Percentiles rank a stretch among this genome's conserved stretches.
phyloP scores from a whole-genome alignment of 2,888 invertebrate genomes.

The Dilophus febrilis region DNA sequence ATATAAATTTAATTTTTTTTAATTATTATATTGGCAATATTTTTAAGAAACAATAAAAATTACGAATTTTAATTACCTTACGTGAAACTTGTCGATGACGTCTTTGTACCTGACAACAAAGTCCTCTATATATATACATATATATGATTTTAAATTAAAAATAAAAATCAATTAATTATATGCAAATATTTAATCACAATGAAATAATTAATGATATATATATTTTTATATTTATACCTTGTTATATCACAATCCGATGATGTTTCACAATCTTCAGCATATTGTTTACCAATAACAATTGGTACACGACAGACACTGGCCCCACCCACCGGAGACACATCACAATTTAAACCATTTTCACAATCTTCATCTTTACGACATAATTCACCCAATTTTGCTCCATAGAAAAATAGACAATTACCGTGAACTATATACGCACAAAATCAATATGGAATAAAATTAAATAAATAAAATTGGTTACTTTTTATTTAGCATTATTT shows the following conservation, averaged over 20 bases:
- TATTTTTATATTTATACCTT: constrained; percentile 14
- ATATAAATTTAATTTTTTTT: too few species aligned
- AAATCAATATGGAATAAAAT: too few species aligned
- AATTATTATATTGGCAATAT: too few species aligned
- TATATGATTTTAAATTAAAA: not conserved
- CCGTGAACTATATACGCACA: too few species aligned
- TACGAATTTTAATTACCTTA: constrained; percentile 46
- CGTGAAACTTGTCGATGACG: constrained; percentile 70
- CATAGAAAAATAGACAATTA: constrained; percentile 49
- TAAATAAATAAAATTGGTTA: too few species aligned
- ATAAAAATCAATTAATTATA: constrained; percentile 2
- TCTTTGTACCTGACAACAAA: constrained; percentile 75
- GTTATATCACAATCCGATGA: constrained; percentile 75
- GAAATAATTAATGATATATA: not conserved
- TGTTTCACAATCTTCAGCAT: constrained; percentile 66
- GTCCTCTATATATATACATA: constrained; percentile 40
- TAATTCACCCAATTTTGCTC: constrained; percentile 63
- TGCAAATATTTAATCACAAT: not conserved
- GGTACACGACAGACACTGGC: constrained; percentile 65
- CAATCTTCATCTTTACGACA: constrained; percentile 73
- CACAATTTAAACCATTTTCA: constrained; percentile 65
- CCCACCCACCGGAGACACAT: constrained; percentile 40
- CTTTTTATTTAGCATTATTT: too few species aligned
- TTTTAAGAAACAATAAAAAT: not conserved
- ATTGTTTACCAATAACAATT: constrained; percentile 58